Base-by-base conservation (phyloP, 2,113 vertebrate genomes). In the Anolis sagrei region DNA sequence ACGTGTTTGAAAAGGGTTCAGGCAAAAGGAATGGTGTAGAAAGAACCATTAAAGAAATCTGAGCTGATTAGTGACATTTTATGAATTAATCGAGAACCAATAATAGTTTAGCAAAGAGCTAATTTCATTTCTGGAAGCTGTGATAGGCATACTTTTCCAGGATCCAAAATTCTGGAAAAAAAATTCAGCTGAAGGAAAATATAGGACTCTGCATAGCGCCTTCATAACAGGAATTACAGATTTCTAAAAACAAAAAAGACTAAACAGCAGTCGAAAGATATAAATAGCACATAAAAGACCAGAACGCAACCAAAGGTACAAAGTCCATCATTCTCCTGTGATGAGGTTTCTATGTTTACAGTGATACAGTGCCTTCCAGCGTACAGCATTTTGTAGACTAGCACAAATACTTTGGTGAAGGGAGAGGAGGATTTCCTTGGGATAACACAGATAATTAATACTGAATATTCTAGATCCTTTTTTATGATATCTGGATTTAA, bases 281-380 rank as follows among this genome's bases (percentile, higher is more conserved):
- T 23, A 29, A 3, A 32, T 16, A 64, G 21, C 34, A 32, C 36
- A 39, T 27, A 80, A 4, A 80, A 66, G 16, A 7, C 16, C 78
- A 48, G 61, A 66, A 27, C 9, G n/a, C 39, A 66, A 5, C 16
- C 36, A 23, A 66, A 14, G 39, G 4, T 18, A 27, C 18, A 27
- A 48, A 82, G 39, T 48, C 2, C 51, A 62, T 23, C 32, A n/a
- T 79, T 79, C 79, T 70, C 66, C 29, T 29, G 6, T 32, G 3
- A 19, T 5, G 2, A 58, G 77, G 54, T 19, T 7, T 0, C 76
- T 62, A 29, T 14, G 39, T 16, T 76, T 79, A 66, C 72, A 86
- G 82, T 76, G 84, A 48, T 75, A 44, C 66, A 88, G 85, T 88
- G 85, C 84, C 85, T 87, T 89, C 88, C 92, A 80, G 90, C 79